Conservation (phyloP, 2,888 invertebrate species). For the Sicus ferrugineus region DNA sequence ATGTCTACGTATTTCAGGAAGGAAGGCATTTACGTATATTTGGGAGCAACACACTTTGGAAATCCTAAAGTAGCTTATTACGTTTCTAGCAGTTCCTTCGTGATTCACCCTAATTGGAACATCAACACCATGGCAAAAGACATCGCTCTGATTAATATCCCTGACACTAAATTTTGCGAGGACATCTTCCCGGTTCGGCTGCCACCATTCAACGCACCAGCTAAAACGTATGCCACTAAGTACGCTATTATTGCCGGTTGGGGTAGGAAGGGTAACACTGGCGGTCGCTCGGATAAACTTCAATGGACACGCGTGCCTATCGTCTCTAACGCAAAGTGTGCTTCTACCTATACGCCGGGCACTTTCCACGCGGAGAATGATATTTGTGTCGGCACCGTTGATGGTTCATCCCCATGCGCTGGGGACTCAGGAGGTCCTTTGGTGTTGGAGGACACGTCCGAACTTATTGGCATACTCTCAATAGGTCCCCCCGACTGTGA, state of each 20-base stretch:
- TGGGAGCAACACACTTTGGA: too few species aligned
- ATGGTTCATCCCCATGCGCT: background rate
- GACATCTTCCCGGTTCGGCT: background rate
- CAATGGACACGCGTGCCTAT: constrained; percentile 47
- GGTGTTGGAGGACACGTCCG: constrained; percentile 31
- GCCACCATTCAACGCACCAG: background rate
- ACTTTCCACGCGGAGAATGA: background rate
- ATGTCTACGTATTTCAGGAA: too few species aligned
- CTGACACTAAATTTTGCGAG: background rate
- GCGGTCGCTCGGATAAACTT: constrained; percentile 6
- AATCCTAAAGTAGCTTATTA: too few species aligned
- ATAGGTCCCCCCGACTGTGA: constrained; percentile 52
- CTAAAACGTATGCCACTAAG: background rate
- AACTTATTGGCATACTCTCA: constrained; percentile 54
- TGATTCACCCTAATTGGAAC: too few species aligned
- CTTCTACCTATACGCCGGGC: constrained; percentile 10
- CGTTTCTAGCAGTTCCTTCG: too few species aligned
- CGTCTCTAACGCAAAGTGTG: constrained; percentile 48
- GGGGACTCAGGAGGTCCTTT: constrained; percentile 60
- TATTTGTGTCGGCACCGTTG: background rate
- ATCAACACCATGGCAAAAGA: too few species aligned
- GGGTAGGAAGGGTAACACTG: background rate
- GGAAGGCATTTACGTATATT: too few species aligned
- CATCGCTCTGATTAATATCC: background rate
- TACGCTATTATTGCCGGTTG: background rate